Conservation (phyloP, 2,113 vertebrate species). For the Albula glossodonta region DNA sequence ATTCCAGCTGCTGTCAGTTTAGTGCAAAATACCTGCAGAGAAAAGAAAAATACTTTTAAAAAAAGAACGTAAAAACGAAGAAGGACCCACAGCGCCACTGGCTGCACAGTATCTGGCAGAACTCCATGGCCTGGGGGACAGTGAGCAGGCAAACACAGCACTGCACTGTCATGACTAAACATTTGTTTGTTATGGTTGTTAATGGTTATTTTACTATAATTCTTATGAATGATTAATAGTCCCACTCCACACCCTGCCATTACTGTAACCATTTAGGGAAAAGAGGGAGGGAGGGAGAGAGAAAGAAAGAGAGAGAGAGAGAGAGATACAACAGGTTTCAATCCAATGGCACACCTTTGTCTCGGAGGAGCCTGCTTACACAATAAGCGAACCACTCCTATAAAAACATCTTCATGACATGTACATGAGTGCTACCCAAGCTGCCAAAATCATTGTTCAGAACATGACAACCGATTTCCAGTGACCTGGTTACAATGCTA, state of each 20-base stretch:
- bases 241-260: no score
- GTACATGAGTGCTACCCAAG: neutral
- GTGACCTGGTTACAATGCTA: neutral
- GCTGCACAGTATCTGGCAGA: no score
- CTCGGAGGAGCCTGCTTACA: neutral
- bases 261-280: no score
- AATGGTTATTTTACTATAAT: no score
- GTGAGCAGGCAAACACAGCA: no score
- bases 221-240: no score
- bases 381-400: neutral
- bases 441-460: neutral
- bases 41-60: no score
- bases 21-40: constrained; percentile 88
- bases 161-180: no score
- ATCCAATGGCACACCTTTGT: neutral
- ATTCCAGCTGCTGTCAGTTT: constrained; percentile 84
- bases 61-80: no score
- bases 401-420: neutral
- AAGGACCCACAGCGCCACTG: no score
- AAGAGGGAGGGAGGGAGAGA: constrained; percentile 4
- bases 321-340: neutral
- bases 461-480: neutral
- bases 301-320: neutral
- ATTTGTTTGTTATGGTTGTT: no score
- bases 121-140: no score